Percentiles rank a stretch among this genome's conserved stretches.
phyloP scores from a whole-genome alignment of 2,113 vertebrate species.

The Istiophorus platypterus region DNA sequence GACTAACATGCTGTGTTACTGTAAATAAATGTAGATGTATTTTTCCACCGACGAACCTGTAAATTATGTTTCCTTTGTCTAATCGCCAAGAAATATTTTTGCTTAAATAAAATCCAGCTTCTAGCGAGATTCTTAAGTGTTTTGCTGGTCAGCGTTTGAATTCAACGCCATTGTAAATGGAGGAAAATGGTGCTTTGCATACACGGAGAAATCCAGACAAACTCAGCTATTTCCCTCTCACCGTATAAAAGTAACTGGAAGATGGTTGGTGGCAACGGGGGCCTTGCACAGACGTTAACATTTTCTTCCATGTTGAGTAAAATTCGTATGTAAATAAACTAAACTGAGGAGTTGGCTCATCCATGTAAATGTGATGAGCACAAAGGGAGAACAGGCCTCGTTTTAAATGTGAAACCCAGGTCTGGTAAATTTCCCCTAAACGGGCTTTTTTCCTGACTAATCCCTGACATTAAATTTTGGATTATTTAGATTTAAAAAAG shows the following conservation, averaged over 20 bases:
- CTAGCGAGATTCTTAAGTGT: neutral
- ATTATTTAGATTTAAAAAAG: too few relatives aligned
- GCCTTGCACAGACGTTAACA: neutral
- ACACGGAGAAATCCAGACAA: neutral
- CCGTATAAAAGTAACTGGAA: too few relatives aligned
- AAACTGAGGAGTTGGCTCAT: neutral
- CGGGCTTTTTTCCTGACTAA: too few relatives aligned
- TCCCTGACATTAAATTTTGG: too few relatives aligned
- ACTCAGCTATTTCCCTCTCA: neutral
- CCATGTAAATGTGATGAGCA: too few relatives aligned
- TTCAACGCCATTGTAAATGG: neutral
- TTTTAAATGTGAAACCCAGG: slow-evolving; percentile 14
- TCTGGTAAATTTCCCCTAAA: neutral
- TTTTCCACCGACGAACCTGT: slow-evolving; percentile 79
- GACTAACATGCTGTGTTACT: slow-evolving; percentile 65
- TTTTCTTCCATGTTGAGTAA: neutral
- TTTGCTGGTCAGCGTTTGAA: neutral
- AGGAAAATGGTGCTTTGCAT: too few relatives aligned
- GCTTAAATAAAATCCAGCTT: slow-evolving; percentile 81
- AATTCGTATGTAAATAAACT: neutral
- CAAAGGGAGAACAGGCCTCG: neutral
- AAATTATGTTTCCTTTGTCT: slow-evolving; percentile 83
- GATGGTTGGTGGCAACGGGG: neutral
- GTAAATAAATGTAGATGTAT: slow-evolving; percentile 84
- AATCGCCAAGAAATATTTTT: slow-evolving; percentile 80